Percentiles rank a stretch among this genome's conserved stretches.
Conservation (phyloP, 2,888 invertebrate species). For the Gonocerus acuteangulatus region DNA sequence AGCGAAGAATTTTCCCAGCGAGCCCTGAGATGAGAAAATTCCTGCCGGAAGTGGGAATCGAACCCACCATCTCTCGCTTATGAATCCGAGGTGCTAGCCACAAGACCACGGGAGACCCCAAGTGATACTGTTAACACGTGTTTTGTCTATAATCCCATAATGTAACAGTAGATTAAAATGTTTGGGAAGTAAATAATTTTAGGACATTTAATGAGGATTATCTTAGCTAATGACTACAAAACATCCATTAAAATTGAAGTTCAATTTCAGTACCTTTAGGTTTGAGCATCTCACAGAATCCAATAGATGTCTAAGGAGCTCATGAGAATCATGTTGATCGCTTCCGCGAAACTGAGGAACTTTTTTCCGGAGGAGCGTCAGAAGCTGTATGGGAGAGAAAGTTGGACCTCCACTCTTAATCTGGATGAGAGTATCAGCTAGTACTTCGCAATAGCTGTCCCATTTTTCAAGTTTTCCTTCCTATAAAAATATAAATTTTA, state of each 20-base stretch:
- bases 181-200: no score
- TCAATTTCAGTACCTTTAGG: constrained; percentile 42
- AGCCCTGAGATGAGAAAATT: no score
- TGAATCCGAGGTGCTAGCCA: no score
- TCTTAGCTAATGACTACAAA: not conserved
- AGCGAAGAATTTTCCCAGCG: no score
- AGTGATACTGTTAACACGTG: no score
- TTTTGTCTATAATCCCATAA: no score
- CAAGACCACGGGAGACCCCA: no score
- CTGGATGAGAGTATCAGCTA: constrained; percentile 64
- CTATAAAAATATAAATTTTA: constrained; percentile 46
- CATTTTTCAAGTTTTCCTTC: constrained; percentile 60
- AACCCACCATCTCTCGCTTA: no score
- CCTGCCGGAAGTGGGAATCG: no score
- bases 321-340: constrained; percentile 95
- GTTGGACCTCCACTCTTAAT: constrained; percentile 48
- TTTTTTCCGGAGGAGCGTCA: constrained; percentile 37
- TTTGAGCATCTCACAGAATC: constrained; percentile 75
- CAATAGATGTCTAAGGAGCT: constrained; percentile 79
- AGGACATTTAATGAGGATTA: no score
- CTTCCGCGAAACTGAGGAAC: constrained; percentile 81
- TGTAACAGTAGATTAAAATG: no score
- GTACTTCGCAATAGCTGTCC: constrained; percentile 57
- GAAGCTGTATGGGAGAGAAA: constrained; percentile 37
- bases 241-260: not conserved